Evolutionary conservation across 1,140 invertebrate genomes (phyloP), one percentile per base, ranked within the genome.

Genomic region (Panagrolaimus sp.): DNA sequence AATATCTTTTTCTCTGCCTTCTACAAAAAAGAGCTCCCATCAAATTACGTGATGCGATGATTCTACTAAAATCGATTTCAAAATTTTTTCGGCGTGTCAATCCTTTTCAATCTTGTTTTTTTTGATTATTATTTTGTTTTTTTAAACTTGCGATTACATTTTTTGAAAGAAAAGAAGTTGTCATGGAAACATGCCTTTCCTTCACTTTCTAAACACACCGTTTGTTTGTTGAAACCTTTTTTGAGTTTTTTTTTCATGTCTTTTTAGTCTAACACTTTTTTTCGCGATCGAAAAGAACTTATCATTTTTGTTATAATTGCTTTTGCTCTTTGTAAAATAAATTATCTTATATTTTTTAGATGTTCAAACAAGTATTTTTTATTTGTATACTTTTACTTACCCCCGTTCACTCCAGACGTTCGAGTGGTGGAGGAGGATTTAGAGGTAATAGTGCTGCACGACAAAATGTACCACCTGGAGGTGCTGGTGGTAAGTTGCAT

Each of bases 61-160:
- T 38, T 2, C 7, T 38, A 38, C 31, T 38, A 38, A 38, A 38
- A 38, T 38, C 31, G 7, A 38, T 38, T 38, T 38, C 31, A 38
- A 38, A 38, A 38, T 7, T 38, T 38, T 38, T 38, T 38, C 31
- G 2, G 31, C 31, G 31, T 38, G 31, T 38, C 31, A 31, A 25
- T 63, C 61, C 25, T 63, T 42, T 63, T 63, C n/a, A 63, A 63
- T 63, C n/a, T 20, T 63, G 13, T 63, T 63, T 63, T n/a, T n/a
- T n/a, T 63, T 14, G n/a, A 7, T 25, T 7, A 53, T 9, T 53
- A 11, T 53, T 53, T 0, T 53, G 16, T 53, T 53, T 53, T 9
- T 53, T 53, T 1, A 53, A 53, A 25, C 13, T 53, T 53, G 8
- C 48, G 25, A 9, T 14, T 14, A 23, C 13, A 23, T 9, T 23